Percentiles rank a stretch among this genome's conserved stretches.
These are phyloP conservation scores for Pristionchus maxplancki DNA, from an alignment of 2,888 invertebrate genomes.

Conservation along the genomic window DNA sequence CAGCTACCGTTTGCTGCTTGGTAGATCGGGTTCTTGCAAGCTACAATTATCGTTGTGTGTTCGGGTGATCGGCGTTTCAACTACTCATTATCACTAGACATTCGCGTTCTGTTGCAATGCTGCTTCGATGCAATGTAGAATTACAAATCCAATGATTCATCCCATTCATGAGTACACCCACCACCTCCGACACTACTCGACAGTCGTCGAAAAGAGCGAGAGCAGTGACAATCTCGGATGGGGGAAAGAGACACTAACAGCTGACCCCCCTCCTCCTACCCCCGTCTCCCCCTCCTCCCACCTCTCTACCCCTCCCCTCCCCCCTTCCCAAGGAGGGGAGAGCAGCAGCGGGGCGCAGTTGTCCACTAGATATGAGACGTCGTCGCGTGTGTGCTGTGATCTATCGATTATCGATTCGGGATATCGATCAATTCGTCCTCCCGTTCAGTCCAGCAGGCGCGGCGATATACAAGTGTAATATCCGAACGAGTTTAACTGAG, in stretches of 20 bases:
- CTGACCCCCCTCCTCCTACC: not conserved
- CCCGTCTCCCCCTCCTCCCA: not conserved
- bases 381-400: not conserved
- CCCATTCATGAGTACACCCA: not conserved
- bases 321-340: not conserved
- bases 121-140: too few species aligned
- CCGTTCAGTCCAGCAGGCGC: not conserved
- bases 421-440: not conserved
- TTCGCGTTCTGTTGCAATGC: too few species aligned
- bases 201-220: not conserved
- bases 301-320: not conserved
- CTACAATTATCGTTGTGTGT: not conserved
- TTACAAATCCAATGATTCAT: too few species aligned
- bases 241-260: constrained; percentile 21
- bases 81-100: too few species aligned
- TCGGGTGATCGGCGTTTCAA: not conserved
- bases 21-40: too few species aligned
- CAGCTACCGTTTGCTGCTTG: too few species aligned
- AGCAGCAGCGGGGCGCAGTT: not conserved
- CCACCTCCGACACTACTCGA: constrained; percentile 1
- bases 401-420: constrained; percentile 7
- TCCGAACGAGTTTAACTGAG: constrained; percentile 32
- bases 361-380: constrained; percentile 1
- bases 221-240: constrained; percentile 16
- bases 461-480: constrained; percentile 37